Percentiles rank a stretch among this genome's conserved stretches.
These are phyloP conservation scores for Sminthurinus signatus DNA, from an alignment of 1,140 invertebrate species.

Conservation along the genomic window DNA sequence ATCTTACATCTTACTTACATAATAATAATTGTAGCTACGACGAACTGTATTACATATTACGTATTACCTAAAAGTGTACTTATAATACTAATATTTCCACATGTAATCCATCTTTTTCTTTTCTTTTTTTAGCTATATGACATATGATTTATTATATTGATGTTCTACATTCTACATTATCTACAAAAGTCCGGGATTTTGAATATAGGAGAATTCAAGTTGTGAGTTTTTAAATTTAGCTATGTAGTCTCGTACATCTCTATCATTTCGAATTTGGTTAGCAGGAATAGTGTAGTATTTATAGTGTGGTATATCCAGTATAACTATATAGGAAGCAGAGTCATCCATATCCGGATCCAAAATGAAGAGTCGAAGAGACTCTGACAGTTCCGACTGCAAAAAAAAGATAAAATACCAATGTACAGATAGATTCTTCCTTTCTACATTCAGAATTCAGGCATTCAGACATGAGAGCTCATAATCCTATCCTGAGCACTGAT, in stretches of 20 bases:
- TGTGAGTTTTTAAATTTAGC: slow-evolving; percentile 28
- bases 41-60: too few relatives aligned
- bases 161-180: too few relatives aligned
- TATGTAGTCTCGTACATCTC: slow-evolving; percentile 18
- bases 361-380: slow-evolving; percentile 31
- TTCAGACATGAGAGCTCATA: not conserved
- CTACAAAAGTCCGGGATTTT: not conserved
- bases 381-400: slow-evolving; percentile 34
- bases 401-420: slow-evolving; percentile 2
- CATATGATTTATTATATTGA: too few relatives aligned
- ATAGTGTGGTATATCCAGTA: slow-evolving; percentile 33
- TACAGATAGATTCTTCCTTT: too few relatives aligned
- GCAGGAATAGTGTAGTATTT: slow-evolving; percentile 17
- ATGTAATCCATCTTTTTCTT: too few relatives aligned
- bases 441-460: not conserved
- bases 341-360: slow-evolving; percentile 38
- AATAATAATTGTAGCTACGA: too few relatives aligned
- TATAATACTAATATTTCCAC: too few relatives aligned
- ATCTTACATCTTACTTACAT: too few relatives aligned
- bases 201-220: slow-evolving; percentile 23
- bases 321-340: slow-evolving; percentile 22
- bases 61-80: too few relatives aligned
- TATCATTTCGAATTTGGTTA: slow-evolving; percentile 6
- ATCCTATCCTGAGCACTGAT: too few relatives aligned
- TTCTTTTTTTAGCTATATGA: too few relatives aligned